Conservation (phyloP, 2,888 invertebrate species). For the Emmelina monodactyla region DNA sequence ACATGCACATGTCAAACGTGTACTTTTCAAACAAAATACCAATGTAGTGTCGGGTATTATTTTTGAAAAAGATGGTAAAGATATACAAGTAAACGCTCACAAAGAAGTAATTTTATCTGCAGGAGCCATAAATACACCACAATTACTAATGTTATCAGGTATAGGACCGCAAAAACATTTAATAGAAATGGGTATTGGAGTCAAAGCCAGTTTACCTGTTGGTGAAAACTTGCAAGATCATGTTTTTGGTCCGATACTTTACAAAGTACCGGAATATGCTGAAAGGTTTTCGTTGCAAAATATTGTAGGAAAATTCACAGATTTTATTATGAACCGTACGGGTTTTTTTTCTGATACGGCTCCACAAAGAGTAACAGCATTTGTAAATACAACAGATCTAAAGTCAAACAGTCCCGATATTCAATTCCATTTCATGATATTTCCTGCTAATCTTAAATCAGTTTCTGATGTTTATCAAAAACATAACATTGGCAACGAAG, state of each 20-base stretch:
- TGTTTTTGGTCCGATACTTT: constrained; percentile 29
- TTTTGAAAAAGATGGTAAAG: constrained; percentile 26
- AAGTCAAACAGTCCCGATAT: constrained; percentile 56
- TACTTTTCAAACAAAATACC: constrained; percentile 49
- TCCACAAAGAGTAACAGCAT: constrained; percentile 51
- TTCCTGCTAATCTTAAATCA: constrained; percentile 24
- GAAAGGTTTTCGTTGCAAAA: constrained; percentile 16
- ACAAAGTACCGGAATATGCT: constrained; percentile 23
- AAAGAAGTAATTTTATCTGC: constrained; percentile 60
- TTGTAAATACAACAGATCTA: constrained; percentile 47
- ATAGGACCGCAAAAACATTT: constrained; percentile 47
- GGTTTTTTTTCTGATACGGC: constrained; percentile 52
- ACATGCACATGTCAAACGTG: constrained; percentile 49
- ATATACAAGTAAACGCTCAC: constrained; percentile 29
- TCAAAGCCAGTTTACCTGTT: constrained; percentile 40
- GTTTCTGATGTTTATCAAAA: too few species aligned
- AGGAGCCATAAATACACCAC: constrained; percentile 54
- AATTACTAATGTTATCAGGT: constrained; percentile 59
- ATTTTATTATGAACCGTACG: constrained; percentile 52
- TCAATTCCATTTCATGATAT: constrained; percentile 44
- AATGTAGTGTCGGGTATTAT: constrained; percentile 45
- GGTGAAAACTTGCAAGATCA: constrained; percentile 64
- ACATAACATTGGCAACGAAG: constrained; percentile 19
- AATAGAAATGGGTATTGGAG: constrained; percentile 29
- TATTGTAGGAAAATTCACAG: constrained; percentile 28